A percentile compares a stretch with the other conserved stretches of the same genome.
Conservation (phyloP, 1,140 invertebrate species). For the Macrostomum lignano region DNA sequence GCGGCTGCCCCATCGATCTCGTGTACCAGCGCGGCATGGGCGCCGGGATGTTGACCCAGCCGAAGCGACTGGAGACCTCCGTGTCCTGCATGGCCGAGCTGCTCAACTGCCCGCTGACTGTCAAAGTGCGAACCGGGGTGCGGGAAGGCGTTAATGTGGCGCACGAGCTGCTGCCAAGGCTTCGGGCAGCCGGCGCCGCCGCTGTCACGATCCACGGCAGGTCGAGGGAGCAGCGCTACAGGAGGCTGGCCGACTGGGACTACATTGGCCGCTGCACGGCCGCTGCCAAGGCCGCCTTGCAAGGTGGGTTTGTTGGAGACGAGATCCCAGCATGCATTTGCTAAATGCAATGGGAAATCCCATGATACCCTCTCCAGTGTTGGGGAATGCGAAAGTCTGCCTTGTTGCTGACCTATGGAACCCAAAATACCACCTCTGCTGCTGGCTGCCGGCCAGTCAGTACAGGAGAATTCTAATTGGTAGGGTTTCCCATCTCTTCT, state of each 20-base stretch:
- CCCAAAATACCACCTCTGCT: too few species aligned
- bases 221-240: slow-evolving; percentile 41
- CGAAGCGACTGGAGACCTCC: slow-evolving; percentile 9
- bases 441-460: too few species aligned
- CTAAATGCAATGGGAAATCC: too few species aligned
- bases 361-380: too few species aligned
- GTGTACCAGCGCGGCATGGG: slow-evolving; percentile 55
- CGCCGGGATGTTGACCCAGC: slow-evolving; percentile 51
- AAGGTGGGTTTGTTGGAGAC: too few species aligned
- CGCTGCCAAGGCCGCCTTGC: too few species aligned
- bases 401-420: too few species aligned
- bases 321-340: too few species aligned
- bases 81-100: slow-evolving; percentile 38
- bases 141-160: slow-evolving; percentile 58
- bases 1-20: slow-evolving; percentile 83
- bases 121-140: slow-evolving; percentile 82
- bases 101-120: slow-evolving; percentile 54
- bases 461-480: too few species aligned
- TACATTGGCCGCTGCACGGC: slow-evolving; percentile 61
- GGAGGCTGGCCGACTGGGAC: slow-evolving; percentile 70
- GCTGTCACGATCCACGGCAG: slow-evolving; percentile 40
- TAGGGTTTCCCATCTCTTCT: too few species aligned
- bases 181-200: slow-evolving; percentile 50
- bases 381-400: too few species aligned
- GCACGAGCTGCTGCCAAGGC: slow-evolving; percentile 52